Conservation (phyloP, 2,888 invertebrate species). For the Cerastis leucographa region DNA sequence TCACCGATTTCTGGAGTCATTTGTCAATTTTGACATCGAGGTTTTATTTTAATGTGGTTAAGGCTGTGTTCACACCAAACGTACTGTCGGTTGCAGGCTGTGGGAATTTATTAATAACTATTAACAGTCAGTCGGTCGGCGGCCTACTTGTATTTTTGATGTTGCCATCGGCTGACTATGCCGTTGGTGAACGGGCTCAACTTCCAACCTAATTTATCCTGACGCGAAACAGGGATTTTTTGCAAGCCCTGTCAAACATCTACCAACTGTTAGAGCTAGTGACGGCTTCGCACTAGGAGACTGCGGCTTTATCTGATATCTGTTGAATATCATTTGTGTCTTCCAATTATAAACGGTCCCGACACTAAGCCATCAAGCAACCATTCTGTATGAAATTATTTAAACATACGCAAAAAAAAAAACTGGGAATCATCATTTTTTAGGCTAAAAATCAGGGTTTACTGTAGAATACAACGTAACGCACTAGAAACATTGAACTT, state of each 20-base stretch:
- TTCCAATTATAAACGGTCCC: no score
- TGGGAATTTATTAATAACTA: neutral
- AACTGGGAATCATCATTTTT: no score
- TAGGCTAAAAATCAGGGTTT: no score
- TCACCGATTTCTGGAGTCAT: neutral
- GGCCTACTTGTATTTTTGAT: neutral
- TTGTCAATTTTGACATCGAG: neutral
- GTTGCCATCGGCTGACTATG: neutral
- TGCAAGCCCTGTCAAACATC: neutral
- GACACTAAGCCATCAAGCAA: no score
- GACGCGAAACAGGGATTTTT: neutral
- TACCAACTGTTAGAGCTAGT: neutral
- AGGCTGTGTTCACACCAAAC: neutral
- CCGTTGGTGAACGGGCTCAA: neutral
- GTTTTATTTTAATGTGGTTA: neutral
- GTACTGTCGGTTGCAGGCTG: no score
- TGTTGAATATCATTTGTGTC: neutral
- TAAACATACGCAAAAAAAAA: no score
- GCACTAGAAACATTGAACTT: no score
- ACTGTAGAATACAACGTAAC: no score
- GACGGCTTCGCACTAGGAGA: no score
- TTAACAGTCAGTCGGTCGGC: neutral
- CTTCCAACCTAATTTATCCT: neutral
- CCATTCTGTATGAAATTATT: no score
- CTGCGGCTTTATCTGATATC: neutral